phyloP scores from a whole-genome alignment of 2,113 vertebrate species.

The Anas platyrhynchos region DNA sequence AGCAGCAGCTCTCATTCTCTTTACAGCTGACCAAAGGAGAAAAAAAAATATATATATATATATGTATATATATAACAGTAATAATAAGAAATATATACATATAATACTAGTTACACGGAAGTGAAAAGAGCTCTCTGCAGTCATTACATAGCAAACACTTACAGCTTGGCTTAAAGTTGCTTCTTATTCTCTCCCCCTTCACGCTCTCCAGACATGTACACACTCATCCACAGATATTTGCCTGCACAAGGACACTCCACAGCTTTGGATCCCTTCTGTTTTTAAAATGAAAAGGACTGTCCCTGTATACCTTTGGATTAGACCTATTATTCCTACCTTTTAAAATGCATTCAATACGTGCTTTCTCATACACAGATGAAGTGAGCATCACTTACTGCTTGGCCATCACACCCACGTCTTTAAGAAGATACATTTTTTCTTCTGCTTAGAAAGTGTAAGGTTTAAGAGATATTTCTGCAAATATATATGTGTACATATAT shows the following conservation, averaged over 20 bases:
- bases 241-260: conserved; percentile 37
- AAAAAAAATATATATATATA: background rate
- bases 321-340: background rate
- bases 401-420: background rate
- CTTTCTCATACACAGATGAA: background rate
- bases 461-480: background rate
- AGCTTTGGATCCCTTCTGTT: background rate
- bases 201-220: accelerated
- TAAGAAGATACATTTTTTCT: background rate
- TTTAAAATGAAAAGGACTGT: background rate
- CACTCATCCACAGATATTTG: background rate
- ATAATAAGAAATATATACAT: background rate
- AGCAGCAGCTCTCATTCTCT: background rate
- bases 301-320: background rate
- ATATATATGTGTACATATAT: background rate
- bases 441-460: background rate
- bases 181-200: background rate
- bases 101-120: conserved; percentile 15
- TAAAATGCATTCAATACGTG: background rate
- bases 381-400: background rate
- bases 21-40: background rate
- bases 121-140: conserved; percentile 19
- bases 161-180: conserved; percentile 7
- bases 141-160: conserved; percentile 28
- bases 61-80: background rate